phyloP scores from a whole-genome alignment of 2,888 invertebrate species.

The Drosophila monieri region DNA sequence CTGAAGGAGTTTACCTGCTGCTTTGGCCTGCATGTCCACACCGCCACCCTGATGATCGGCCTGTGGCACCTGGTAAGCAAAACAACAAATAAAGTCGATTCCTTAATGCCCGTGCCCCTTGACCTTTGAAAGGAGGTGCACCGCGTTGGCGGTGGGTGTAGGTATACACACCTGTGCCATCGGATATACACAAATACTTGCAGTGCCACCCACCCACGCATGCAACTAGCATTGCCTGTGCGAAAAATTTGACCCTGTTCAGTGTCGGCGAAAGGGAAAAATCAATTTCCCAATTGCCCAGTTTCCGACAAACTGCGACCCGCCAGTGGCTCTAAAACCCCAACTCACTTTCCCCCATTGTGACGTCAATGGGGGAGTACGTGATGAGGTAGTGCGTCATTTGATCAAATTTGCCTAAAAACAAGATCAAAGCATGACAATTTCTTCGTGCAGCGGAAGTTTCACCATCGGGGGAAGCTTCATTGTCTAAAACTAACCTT shows the following conservation, averaged over 20 bases:
- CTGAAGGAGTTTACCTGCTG: conserved; percentile 91
- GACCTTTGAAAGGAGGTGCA: conserved; percentile 13
- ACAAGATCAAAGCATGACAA: background rate
- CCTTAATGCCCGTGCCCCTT: conserved; percentile 8
- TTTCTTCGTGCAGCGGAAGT: conserved; percentile 2
- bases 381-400: conserved; percentile 16
- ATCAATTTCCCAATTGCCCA: conserved; percentile 58
- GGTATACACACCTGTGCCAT: conserved; percentile 22
- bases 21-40: conserved; percentile 92
- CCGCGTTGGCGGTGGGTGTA: background rate
- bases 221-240: conserved; percentile 31
- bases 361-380: conserved; percentile 37
- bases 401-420: conserved; percentile 11
- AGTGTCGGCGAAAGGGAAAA: conserved; percentile 69
- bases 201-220: conserved; percentile 20
- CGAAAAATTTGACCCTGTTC: conserved; percentile 65
- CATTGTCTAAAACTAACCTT: conserved; percentile 25
- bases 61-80: conserved; percentile 92
- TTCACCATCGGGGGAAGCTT: background rate
- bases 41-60: conserved; percentile 91
- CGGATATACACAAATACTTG: conserved; percentile 2
- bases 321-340: conserved; percentile 32
- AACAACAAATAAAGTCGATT: background rate
- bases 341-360: conserved; percentile 33
- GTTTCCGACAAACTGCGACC: conserved; percentile 49